Base-by-base conservation (phyloP, 2,113 vertebrate genomes). In the Elaphurus davidianus region DNA sequence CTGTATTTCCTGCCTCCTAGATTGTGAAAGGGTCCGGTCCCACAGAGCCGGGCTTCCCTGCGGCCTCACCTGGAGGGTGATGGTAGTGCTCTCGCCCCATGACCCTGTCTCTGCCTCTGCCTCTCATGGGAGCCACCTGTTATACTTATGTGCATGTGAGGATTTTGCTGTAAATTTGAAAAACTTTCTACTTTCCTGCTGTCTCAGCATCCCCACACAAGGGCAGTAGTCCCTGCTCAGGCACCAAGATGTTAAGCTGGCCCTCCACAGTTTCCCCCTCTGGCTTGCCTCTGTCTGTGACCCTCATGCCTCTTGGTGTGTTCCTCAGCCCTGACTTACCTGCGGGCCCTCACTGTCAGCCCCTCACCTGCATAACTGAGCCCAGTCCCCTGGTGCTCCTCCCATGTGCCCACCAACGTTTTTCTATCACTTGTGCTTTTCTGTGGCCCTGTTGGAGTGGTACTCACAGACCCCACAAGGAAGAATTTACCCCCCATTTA, bases 21-120 rank as follows among this genome's bases (percentile, higher is more conserved):
- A 6, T 23, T 45, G 33, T 9, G 14, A 3, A 30, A 90, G 30
- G 15, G 54, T 28, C 8, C 1, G 0, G 11, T 4, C 23, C 14
- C 43, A 1, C 0, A 1, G 5, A 14, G 1, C 7, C 1, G 0
- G 7, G 14, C 15, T 36, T 54, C 13, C 45, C 47, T 5, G 21
- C 3, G 1, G 16, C n/a, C 17, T 43, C 33, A n/a, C 28, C 15
- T 4, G 19, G 33, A 92, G 57, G 1, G 9, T 4, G 0, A 5
- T 6, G 8, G 50, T 28, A 10, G 13, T 11, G 3, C 30, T 14
- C 5, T 82, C 6, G 28, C 17, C 5, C 27, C 0, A 10, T 17
- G 28, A 2, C 27, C 30, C 7, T 57, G 1, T 0, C 17, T 13
- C 14, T 57, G 14, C 2, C 43, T 33, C 50, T 85, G 92, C 67